Base-by-base conservation (phyloP, 2,888 invertebrate species). In the Xylota segnis region DNA sequence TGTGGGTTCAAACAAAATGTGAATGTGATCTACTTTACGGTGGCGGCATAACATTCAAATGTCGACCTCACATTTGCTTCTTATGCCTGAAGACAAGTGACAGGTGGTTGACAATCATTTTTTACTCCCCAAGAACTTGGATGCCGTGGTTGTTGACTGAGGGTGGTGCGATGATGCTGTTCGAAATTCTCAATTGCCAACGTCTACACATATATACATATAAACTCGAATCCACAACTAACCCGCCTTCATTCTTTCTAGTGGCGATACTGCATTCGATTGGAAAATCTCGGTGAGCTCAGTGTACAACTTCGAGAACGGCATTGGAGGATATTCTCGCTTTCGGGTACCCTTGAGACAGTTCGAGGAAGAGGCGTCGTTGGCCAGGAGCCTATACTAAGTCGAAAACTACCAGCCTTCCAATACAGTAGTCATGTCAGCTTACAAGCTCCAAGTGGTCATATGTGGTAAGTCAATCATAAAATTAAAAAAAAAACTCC, bases 351-450 rank as follows among this genome's bases (percentile, higher is more conserved):
- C 12, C 93, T 99, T 89, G 98, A 99, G 93, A 98, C 98, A 0
- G 97, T 97, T 1, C 94, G 98, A 88, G 99, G 98, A 0, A 94
- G 98, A 89, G 99, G 92, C 0, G 98, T 99, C 63, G 98, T 99
- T n/a, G 99, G 99, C 0, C 98, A 99, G 94, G 99, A 99, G 93
- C 99, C 99, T 50, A 95, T 98, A 87, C 93, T 99, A 78, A 97
- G 98, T 54, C 95, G 96, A 83, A 94, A 95, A 84, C 93, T 97
- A 89, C 98, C 99, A 79, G 98, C 98, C 89, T 99, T 99, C 93
- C 99, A 99, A 93, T 99, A 99, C 93, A 98, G 97, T 92, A 98
- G 98, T 92, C 98, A 99, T 92, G 98, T 99, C 70, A 98, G 98
- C 89, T 94, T 99, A 88, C 98, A 99, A 93, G 98, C 98, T 75